A percentile compares a stretch with the other conserved stretches of the same genome.
Conservation (phyloP, 1,140 invertebrate species). For the Metopolophium dirhodum region DNA sequence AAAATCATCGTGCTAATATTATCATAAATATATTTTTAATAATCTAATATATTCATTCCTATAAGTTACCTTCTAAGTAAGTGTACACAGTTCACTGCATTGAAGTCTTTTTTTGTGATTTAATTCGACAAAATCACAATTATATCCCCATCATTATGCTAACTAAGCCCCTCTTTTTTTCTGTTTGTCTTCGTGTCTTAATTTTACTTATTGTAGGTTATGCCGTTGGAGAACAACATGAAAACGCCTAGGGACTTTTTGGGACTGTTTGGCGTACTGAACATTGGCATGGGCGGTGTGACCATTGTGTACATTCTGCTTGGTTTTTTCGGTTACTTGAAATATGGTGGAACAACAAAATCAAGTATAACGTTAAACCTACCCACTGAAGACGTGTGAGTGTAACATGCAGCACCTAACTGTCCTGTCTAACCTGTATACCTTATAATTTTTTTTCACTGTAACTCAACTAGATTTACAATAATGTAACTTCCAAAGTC, state of each 20-base stretch:
- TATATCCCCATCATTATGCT: background rate
- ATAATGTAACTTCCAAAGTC: background rate
- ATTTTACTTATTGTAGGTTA: constrained; percentile 67
- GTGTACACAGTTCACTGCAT: background rate
- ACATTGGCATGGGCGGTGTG: constrained; percentile 86
- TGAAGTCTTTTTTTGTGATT: background rate
- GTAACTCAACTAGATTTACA: background rate
- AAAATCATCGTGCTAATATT: too few relatives aligned
- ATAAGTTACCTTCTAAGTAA: background rate
- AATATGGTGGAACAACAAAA: constrained; percentile 72
- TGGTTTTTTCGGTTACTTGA: constrained; percentile 87
- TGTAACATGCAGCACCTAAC: constrained; percentile 53
- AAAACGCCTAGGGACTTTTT: constrained; percentile 81
- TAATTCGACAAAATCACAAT: background rate
- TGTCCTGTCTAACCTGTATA: background rate
- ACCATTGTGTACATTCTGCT: constrained; percentile 85
- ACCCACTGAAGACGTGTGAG: constrained; percentile 74
- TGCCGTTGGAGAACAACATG: constrained; percentile 93
- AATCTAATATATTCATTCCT: too few relatives aligned
- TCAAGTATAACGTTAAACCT: constrained; percentile 82
- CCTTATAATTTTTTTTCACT: background rate
- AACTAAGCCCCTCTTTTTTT: background rate
- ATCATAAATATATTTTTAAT: too few relatives aligned
- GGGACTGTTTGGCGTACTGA: constrained; percentile 84
- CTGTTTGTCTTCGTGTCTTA: background rate